Conservation (phyloP, 2,113 vertebrate species). For the Corvus moneduloides region DNA sequence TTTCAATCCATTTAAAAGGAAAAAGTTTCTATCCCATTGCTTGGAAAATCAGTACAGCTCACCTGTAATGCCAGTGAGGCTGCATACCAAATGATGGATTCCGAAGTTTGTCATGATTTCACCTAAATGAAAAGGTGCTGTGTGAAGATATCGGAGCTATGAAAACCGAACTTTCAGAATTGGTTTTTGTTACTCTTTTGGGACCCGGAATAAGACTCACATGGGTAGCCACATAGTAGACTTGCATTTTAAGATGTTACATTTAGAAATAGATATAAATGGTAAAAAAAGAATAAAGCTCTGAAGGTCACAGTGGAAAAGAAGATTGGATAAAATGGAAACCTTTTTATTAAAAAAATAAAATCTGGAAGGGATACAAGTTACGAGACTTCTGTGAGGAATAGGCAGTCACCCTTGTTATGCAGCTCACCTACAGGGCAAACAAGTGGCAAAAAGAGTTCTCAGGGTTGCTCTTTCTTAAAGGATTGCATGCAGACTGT, state of each 20-base stretch:
- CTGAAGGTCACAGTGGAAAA: neutral
- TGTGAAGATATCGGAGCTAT: rapidly evolving
- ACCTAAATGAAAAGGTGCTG: neutral
- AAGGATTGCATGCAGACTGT: neutral
- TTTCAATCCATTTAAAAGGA: neutral
- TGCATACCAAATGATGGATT: neutral
- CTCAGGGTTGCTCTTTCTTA: neutral
- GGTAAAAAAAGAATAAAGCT: neutral
- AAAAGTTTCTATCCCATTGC: neutral
- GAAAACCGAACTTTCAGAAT: neutral
- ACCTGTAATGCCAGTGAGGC: neutral
- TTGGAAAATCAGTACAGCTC: neutral
- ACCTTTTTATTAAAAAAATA: neutral
- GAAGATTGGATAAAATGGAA: neutral
- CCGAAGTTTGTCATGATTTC: neutral
- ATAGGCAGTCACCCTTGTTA: neutral
- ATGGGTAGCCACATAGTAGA: neutral
- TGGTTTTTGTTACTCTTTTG: neutral
- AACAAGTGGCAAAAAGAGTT: neutral
- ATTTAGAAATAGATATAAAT: neutral
- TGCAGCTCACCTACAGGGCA: neutral
- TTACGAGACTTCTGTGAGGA: neutral
- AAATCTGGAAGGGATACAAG: neutral
- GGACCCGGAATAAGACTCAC: neutral
- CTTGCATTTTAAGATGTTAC: neutral